These are phyloP conservation scores for Cerceris rybyensis DNA, from an alignment of 2,888 invertebrate species.

Conservation along the genomic window DNA sequence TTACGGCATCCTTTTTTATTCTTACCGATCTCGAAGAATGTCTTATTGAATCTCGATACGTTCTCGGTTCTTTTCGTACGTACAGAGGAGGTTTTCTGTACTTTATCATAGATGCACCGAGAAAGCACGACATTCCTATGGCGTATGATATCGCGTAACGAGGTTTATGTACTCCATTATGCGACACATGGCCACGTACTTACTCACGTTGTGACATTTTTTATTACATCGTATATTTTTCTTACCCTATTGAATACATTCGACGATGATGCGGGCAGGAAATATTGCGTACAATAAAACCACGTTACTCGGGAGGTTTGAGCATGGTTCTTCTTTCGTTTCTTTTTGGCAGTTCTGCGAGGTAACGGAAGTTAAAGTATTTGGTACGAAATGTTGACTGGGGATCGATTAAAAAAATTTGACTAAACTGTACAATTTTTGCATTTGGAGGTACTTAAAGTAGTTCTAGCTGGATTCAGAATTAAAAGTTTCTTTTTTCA, in stretches of 20 bases:
- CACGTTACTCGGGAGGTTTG: too few species aligned
- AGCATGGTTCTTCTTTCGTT: too few species aligned
- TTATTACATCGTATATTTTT: conserved; percentile 4
- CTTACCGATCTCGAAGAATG: conserved; percentile 14
- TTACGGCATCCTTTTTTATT: conserved; percentile 44
- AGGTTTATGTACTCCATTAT: neutral
- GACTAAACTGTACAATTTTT: too few species aligned
- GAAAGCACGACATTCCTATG: neutral
- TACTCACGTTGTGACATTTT: neutral
- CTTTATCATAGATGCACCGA: neutral
- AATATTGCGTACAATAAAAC: neutral
- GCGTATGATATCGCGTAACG: neutral
- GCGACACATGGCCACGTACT: neutral
- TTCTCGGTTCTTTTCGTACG: conserved; percentile 1
- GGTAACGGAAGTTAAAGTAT: too few species aligned
- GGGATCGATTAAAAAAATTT: too few species aligned
- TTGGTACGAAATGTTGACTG: too few species aligned
- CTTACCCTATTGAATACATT: neutral
- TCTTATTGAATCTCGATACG: conserved; percentile 48
- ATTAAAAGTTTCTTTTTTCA: too few species aligned
- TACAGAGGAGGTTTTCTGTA: neutral
- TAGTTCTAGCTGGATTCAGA: too few species aligned
- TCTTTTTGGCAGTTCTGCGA: too few species aligned
- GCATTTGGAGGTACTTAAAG: too few species aligned
- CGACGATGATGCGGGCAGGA: neutral